Evolutionary conservation across 2,113 vertebrate species (phyloP).

Genomic region (Lophius piscatorius): DNA sequence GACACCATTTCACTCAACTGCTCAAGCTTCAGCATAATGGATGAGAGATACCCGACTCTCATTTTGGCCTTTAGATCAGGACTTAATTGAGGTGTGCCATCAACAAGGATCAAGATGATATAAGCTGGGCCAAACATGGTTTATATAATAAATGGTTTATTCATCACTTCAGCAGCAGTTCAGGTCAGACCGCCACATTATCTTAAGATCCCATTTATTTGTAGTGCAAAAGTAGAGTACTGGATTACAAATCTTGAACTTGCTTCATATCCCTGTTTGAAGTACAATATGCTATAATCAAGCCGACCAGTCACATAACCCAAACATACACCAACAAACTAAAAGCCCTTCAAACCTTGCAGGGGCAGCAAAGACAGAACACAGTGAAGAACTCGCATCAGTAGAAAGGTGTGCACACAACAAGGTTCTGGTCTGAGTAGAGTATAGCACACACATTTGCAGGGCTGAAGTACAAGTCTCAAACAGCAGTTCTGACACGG

Average conservation of each 20-base stretch:
- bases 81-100: constrained; percentile 2
- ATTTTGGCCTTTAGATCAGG: constrained; percentile 30
- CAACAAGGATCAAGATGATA: background rate
- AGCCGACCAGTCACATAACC: constrained; percentile 21
- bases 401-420: constrained; percentile 21
- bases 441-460: constrained; percentile 36
- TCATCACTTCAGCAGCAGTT: too few species aligned
- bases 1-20: constrained; percentile 13
- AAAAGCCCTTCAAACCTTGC: constrained; percentile 40
- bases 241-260: constrained; percentile 49
- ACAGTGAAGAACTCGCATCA: constrained; percentile 33
- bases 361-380: constrained; percentile 15
- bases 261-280: constrained; percentile 36
- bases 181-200: constrained; percentile 3
- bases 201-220: constrained; percentile 72
- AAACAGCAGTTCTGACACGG: constrained; percentile 35
- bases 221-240: constrained; percentile 66
- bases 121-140: constrained; percentile 6
- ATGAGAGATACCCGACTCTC: constrained; percentile 51
- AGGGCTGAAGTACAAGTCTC: constrained; percentile 18
- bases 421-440: constrained; percentile 42
- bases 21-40: constrained; percentile 27
- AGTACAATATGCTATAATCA: constrained; percentile 35
- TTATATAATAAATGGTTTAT: too few species aligned
- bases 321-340: constrained; percentile 18